Base-by-base conservation (phyloP, 1,140 invertebrate genomes). In the Eueides isabella region DNA sequence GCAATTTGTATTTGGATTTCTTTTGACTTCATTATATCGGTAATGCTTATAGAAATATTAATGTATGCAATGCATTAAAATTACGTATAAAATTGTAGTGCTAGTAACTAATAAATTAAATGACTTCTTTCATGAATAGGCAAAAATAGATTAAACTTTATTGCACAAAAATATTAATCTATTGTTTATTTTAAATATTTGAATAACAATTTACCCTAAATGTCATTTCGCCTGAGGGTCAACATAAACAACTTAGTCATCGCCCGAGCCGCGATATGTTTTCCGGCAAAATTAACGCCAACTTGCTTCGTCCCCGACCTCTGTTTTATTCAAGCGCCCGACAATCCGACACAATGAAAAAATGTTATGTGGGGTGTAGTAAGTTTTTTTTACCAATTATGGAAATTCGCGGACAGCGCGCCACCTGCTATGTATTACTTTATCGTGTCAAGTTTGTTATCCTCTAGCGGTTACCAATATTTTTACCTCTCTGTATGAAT, bases 321-420 rank as follows among this genome's bases (percentile, higher is more conserved):
- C 80, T 89, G 84, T 90, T 90, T 87, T 89, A 88, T 89, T 87
- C 84, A 87, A 79, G 66, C 85, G 82, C 85, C 80, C 75, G 84
- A 83, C 85, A 75, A 80, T 80, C 72, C 72, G 72, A 74, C 83
- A 84, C 85, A 86, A 87, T 88, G 83, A 62, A 88, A 85, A 88
- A 85, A 87, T 81, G 82, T 86, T 84, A 80, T 83, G 83, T 86
- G 81, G 65, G 80, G 82, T 85, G 78, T 73, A 82, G 81, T 81
- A 80, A 74, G 77, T 83, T 88, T 86, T 86, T 85, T 85, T 80
- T 76, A 71, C 82, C 84, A 85, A 85, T 89, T 88, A 88, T 88
- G 84, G 79, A 91, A 87, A 87, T 89, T 84, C 78, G 82, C 71
- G 74, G 78, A 79, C 81, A 82, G 73, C 79, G 72, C 65, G 72